A percentile compares a stretch with the other conserved stretches of the same genome.
Evolutionary conservation across 2,797 vertebrate genomes (phyloP).

Genomic region (Clarias pachynema): DNA sequence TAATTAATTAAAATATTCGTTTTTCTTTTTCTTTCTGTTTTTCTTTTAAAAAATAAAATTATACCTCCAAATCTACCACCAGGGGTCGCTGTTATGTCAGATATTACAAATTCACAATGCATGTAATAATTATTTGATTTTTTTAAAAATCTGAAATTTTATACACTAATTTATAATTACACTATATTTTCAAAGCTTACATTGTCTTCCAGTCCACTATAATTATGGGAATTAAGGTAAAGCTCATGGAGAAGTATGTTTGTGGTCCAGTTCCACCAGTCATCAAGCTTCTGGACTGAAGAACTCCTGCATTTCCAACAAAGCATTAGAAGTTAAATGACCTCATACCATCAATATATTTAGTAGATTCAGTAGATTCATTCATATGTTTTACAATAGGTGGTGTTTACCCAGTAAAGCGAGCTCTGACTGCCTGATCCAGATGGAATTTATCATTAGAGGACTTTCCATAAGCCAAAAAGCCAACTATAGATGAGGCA

Average conservation of each 20-base stretch:
- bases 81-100: background rate
- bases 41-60: background rate
- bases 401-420: slow-evolving; percentile 71
- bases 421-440: slow-evolving; percentile 69
- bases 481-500: slow-evolving; percentile 70
- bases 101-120: background rate
- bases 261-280: slow-evolving; percentile 80
- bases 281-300: slow-evolving; percentile 61
- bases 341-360: background rate
- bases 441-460: slow-evolving; percentile 64
- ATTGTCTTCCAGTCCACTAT: slow-evolving; percentile 38
- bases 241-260: slow-evolving; percentile 68
- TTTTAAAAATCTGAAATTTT: too few species aligned
- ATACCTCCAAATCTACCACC: background rate
- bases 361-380: background rate
- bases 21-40: background rate
- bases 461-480: slow-evolving; percentile 64
- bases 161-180: too few species aligned
- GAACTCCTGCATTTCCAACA: slow-evolving; percentile 58
- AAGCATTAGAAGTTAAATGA: slow-evolving; percentile 11
- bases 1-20: too few species aligned
- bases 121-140: too few species aligned
- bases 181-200: slow-evolving; percentile 60
- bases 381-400: background rate
- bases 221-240: slow-evolving; percentile 43